Conservation (phyloP, 2,113 vertebrate genomes). For the Paradisaea rubra region DNA sequence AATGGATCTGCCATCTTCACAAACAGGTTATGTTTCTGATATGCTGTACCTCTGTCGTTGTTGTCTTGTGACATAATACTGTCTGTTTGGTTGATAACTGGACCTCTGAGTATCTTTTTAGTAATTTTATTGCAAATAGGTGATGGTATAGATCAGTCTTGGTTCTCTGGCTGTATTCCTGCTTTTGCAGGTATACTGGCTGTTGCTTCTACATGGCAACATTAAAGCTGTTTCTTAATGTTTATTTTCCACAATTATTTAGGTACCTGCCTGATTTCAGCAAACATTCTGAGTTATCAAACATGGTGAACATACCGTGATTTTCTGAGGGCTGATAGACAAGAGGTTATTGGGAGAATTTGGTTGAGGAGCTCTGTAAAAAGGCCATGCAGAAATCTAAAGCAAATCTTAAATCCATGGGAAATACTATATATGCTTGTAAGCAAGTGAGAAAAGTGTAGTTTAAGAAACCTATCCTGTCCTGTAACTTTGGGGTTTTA, state of each 20-base stretch:
- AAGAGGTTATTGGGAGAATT: not conserved
- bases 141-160: not conserved
- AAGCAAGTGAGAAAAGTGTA: not conserved
- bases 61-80: not conserved
- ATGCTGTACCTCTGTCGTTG: fast-evolving
- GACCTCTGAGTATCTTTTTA: not conserved
- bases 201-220: not conserved
- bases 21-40: slow-evolving; percentile 80
- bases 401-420: not conserved
- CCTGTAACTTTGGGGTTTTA: not conserved
- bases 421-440: not conserved
- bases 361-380: not conserved
- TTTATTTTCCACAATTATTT: not conserved
- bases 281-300: not conserved
- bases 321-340: not conserved
- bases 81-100: not conserved
- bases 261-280: not conserved
- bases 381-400: not conserved
- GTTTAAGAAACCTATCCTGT: not conserved
- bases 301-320: fast-evolving
- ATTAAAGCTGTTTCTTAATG: not conserved
- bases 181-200: not conserved
- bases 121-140: not conserved
- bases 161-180: not conserved
- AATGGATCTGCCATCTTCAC: slow-evolving; percentile 98